phyloP scores from a whole-genome alignment of 2,888 invertebrate species.

The Andrena praecox region DNA sequence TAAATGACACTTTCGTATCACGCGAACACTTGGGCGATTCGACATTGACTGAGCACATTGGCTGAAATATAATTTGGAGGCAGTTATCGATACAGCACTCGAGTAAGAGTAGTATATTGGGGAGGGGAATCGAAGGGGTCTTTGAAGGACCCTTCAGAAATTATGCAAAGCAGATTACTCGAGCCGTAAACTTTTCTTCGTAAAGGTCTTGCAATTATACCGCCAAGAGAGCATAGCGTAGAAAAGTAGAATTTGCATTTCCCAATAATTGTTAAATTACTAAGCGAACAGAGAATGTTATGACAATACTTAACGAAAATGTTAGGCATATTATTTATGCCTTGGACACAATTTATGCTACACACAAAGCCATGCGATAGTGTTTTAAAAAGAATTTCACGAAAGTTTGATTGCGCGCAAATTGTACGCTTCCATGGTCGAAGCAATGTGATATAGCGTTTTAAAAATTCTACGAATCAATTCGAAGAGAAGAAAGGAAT shows the following conservation, averaged over 20 bases:
- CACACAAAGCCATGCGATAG: constrained; percentile 22
- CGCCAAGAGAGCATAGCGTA: neutral
- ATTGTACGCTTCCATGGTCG: constrained; percentile 7
- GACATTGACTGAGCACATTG: too few relatives aligned
- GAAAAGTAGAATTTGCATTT: constrained; percentile 7
- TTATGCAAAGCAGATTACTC: too few relatives aligned
- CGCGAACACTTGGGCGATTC: too few relatives aligned
- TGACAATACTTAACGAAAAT: constrained; percentile 34
- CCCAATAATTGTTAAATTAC: constrained; percentile 14
- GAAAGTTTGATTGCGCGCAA: constrained; percentile 3
- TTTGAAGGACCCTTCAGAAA: too few relatives aligned
- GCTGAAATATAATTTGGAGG: too few relatives aligned
- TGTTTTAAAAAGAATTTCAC: constrained; percentile 9
- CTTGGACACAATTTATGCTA: constrained; percentile 6
- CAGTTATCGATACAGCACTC: too few relatives aligned
- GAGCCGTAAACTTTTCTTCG: too few relatives aligned
- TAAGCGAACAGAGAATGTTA: constrained; percentile 14
- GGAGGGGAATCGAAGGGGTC: too few relatives aligned
- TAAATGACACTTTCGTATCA: too few relatives aligned
- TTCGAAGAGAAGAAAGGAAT: constrained; percentile 8
- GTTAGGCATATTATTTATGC: constrained; percentile 12
- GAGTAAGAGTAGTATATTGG: too few relatives aligned
- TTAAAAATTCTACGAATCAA: constrained; percentile 24
- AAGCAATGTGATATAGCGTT: constrained; percentile 39
- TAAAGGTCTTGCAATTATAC: too few relatives aligned